Base-by-base conservation (phyloP, 2,888 invertebrate species). In the Agrenia bidenticulata region DNA sequence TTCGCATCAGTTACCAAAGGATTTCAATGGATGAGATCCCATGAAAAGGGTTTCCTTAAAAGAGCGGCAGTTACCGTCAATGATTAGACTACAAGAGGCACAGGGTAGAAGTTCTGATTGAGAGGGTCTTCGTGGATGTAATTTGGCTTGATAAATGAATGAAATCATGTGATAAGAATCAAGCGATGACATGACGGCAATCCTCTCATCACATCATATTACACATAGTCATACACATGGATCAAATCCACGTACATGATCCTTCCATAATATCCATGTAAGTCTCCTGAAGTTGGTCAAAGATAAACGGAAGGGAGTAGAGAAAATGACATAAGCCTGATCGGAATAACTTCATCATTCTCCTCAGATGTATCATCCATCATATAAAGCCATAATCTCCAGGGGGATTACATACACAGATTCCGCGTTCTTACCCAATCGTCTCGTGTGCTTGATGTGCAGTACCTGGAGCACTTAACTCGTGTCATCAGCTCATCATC, bases 141-240 rank as follows among this genome's bases (percentile, higher is more conserved):
- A 32, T 54, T 32, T 45, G 45, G 27, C 17, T 24, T 58, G 58
- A 58, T 39, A 58, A 58, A 58, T 58, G 58, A 49, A 42, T 58
- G 49, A 42, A 45, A 41, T 45, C 13, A 42, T 58, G 42, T 19
- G 58, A 58, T 58, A 58, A 58, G 45, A 51, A 58, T 58, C 57
- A 58, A 58, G 45, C 58, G 58, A 58, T 58, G 58, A 58, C 58
- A 58, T 45, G 58, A 58, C 58, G 45, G 58, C 58, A 58, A 26
- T 24, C 49, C 58, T 58, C 26, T 58, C 49, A 45, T 58, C 58
- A 58, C 45, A 42, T 57, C 39, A 57, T 57, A 39, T 58, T 45
- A 58, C 45, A 58, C n/a, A 19, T 2, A 24, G 51, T 45, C 19
- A 45, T 4, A 11, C 32, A 4, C 45, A 45, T 45, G 15, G 4